phyloP scores from a whole-genome alignment of 1,140 invertebrate genomes.

The Nymphalis io region DNA sequence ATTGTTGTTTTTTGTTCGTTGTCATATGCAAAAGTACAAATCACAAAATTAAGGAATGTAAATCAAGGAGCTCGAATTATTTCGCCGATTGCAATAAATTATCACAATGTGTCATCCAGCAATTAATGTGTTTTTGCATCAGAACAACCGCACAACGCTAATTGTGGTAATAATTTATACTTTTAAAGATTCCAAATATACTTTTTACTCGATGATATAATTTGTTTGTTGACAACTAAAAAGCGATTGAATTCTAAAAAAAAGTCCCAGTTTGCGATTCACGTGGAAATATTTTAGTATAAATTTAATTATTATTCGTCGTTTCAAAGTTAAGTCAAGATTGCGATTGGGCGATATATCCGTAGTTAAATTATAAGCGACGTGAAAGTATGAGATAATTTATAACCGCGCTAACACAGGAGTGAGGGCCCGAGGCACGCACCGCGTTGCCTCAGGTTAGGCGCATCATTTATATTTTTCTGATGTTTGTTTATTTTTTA shows the following conservation, averaged over 20 bases:
- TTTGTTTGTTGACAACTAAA: neutral
- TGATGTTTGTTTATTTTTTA: constrained; percentile 77
- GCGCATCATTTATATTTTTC: constrained; percentile 78
- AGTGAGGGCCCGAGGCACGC: constrained; percentile 61
- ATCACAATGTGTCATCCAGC: constrained; percentile 15
- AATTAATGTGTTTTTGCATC: constrained; percentile 16
- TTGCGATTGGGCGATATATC: constrained; percentile 69
- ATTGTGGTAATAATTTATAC: neutral
- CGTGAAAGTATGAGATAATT: constrained; percentile 72
- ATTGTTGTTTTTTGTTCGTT: too few relatives aligned
- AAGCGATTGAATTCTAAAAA: neutral
- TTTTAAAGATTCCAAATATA: neutral
- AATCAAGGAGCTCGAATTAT: constrained; percentile 9
- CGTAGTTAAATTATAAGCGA: constrained; percentile 71
- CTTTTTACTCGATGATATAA: neutral
- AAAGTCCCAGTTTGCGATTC: constrained; percentile 1
- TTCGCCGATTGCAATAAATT: constrained; percentile 6
- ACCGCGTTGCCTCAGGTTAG: constrained; percentile 71
- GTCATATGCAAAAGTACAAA: too few relatives aligned
- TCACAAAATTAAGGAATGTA: neutral
- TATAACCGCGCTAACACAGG: constrained; percentile 69
- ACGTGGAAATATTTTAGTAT: constrained; percentile 22
- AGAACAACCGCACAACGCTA: neutral
- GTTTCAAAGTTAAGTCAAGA: constrained; percentile 60
- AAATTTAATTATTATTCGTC: constrained; percentile 70